Evolutionary conservation across 2,888 invertebrate species (phyloP), one percentile per base, ranked within the genome.

Genomic region (Brachyptera risi): DNA sequence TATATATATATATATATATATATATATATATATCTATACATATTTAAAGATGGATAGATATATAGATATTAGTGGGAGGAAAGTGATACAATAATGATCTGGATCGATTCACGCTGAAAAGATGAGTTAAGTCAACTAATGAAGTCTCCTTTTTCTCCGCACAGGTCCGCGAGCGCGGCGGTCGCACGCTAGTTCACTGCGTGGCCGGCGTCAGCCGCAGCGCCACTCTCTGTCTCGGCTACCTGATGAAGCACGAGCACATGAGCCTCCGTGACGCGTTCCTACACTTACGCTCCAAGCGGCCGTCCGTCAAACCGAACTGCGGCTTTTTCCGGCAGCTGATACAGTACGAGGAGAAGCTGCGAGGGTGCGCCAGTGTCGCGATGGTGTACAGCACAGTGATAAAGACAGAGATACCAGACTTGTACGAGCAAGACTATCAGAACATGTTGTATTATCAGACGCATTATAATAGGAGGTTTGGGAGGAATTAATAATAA

Each of bases 151-250:
- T n/a, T n/a, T n/a, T 54, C 17, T 13, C 15, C 35, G 23, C 13
- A 2, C 72, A 87, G 81, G 83, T 84, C 63, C 79, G 83, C 61
- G 76, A 77, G 60, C 75, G 79, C 23, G 88, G 89, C 26, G 90
- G 92, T 42, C 81, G 83, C 64, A 86, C 87, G 0, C 73, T 95
- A 66, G 87, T 96, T 0, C 94, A 95, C 72, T 96, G 95, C 72
- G 90, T 95, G 1, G 94, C 94, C 0, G 95, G 95, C 0, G 90
- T 94, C 3, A 91, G 91, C 67, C 81, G 96, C 59, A 92, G 92
- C 0, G 91, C 93, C 13, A 83, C 89, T 0, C 79, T 95, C 1
- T 90, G 91, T 72, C 78, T 95, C 68, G 94, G 91, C n/a, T 95
- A 94, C 74, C 81, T 96, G 37, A 86, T 95, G 77, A 94, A 93